Conservation (phyloP, 2,113 vertebrate species). For the Thalassarche chlororhynchos region DNA sequence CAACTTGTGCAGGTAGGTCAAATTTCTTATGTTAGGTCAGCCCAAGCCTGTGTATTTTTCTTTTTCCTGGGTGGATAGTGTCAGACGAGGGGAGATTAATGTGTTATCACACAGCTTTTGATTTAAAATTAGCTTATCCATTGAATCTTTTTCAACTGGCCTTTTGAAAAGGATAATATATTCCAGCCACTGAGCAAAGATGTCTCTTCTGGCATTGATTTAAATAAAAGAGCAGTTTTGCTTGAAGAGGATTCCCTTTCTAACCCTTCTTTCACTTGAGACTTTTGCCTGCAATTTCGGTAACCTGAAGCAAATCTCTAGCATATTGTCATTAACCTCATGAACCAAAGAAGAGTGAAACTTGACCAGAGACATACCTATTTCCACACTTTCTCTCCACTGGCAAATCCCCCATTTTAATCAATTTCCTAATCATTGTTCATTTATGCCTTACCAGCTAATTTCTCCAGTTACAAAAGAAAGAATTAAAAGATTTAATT, state of each 20-base stretch:
- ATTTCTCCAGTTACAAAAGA: neutral
- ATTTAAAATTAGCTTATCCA: slow-evolving; percentile 38
- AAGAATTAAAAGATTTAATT: neutral
- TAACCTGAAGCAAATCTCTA: neutral
- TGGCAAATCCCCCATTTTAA: neutral
- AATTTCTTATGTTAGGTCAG: neutral
- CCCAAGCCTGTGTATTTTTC: neutral
- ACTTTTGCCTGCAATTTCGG: neutral
- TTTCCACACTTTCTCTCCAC: neutral
- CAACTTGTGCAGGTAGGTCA: neutral
- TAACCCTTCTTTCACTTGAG: slow-evolving; percentile 14
- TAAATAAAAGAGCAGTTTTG: slow-evolving; percentile 47
- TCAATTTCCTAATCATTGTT: neutral
- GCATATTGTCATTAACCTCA: slow-evolving; percentile 2
- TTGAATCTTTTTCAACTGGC: slow-evolving; percentile 2
- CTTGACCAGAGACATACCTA: neutral
- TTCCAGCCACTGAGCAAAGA: neutral
- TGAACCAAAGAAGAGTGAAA: neutral
- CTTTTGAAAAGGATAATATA: slow-evolving; percentile 62
- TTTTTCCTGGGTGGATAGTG: neutral
- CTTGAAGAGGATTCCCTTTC: neutral
- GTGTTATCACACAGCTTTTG: slow-evolving; percentile 34
- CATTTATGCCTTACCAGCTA: neutral
- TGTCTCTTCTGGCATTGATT: slow-evolving; percentile 17
- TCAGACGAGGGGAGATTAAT: slow-evolving; percentile 23